phyloP scores from a whole-genome alignment of 2,797 vertebrate species.

The Gadopsis bispinosus region DNA sequence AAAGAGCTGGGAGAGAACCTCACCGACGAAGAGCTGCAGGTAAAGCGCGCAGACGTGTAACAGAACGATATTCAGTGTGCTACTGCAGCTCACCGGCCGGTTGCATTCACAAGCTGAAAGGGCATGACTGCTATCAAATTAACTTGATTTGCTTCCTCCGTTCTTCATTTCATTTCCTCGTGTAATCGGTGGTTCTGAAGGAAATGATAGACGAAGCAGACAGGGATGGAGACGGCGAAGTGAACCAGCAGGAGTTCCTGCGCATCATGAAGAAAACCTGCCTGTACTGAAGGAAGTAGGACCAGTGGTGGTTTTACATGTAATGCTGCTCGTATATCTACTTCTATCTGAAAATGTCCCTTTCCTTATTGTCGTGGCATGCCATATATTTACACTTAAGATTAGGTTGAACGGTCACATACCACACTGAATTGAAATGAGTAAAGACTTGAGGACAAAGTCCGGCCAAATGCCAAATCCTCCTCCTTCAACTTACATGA shows the following conservation, averaged over 20 bases:
- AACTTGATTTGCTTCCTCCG: background rate
- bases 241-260: slow-evolving; percentile 95
- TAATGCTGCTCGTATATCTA: slow-evolving; percentile 53
- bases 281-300: slow-evolving; percentile 86
- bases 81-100: background rate
- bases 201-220: slow-evolving; percentile 98
- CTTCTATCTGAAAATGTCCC: background rate
- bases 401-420: background rate
- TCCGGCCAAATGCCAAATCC: slow-evolving; percentile 46
- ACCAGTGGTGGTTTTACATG: slow-evolving; percentile 25
- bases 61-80: background rate
- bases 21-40: slow-evolving; percentile 96
- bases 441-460: slow-evolving; percentile 7
- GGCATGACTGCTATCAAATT: background rate
- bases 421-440: background rate
- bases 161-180: slow-evolving; percentile 1
- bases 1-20: slow-evolving; percentile 95
- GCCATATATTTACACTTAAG: slow-evolving; percentile 44
- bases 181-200: slow-evolving; percentile 73
- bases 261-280: slow-evolving; percentile 97
- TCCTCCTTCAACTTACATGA: slow-evolving; percentile 24
- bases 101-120: slow-evolving; percentile 15
- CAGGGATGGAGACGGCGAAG: slow-evolving; percentile 93
- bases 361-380: slow-evolving; percentile 37
- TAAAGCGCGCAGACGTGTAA: slow-evolving; percentile 52